These are phyloP conservation scores for Stigmatopora argus DNA, from an alignment of 2,113 vertebrate genomes.

Conservation along the genomic window DNA sequence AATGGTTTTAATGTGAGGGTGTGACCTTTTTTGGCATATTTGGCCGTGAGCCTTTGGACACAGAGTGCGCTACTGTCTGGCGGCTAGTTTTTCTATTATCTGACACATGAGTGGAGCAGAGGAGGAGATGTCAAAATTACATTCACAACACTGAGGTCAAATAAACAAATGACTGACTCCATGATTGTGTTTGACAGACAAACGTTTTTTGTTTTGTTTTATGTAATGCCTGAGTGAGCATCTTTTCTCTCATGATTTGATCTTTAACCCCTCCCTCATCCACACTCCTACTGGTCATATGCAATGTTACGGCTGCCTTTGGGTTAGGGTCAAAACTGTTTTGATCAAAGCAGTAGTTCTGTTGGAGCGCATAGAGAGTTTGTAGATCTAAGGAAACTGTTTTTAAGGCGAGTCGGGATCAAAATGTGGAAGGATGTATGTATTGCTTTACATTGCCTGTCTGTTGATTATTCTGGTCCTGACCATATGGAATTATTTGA, in stretches of 20 bases:
- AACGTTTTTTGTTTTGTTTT: constrained; percentile 10
- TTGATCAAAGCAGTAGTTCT: constrained; percentile 26
- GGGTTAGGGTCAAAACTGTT: constrained; percentile 19
- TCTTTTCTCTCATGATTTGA: constrained; percentile 17
- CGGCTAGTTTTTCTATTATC: background rate
- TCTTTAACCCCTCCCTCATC: constrained; percentile 25
- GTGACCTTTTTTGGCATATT: constrained; percentile 1
- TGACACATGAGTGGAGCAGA: background rate
- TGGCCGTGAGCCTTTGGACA: background rate
- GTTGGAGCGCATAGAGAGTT: constrained; percentile 20
- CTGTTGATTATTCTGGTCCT: too few species aligned
- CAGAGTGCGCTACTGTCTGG: too few species aligned
- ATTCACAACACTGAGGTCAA: background rate
- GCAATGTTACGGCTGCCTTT: background rate
- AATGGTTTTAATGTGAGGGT: background rate
- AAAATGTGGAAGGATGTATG: too few species aligned
- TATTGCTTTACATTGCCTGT: too few species aligned
- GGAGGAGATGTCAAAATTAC: background rate
- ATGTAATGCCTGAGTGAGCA: constrained; percentile 15
- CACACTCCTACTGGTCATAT: background rate
- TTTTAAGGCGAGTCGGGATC: too few species aligned
- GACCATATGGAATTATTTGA: too few species aligned
- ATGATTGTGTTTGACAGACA: constrained; percentile 29
- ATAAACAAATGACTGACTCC: background rate
- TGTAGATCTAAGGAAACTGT: background rate